These are phyloP conservation scores for Peromyscus leucopus DNA, from an alignment of 2,113 vertebrate genomes.

Conservation along the genomic window DNA sequence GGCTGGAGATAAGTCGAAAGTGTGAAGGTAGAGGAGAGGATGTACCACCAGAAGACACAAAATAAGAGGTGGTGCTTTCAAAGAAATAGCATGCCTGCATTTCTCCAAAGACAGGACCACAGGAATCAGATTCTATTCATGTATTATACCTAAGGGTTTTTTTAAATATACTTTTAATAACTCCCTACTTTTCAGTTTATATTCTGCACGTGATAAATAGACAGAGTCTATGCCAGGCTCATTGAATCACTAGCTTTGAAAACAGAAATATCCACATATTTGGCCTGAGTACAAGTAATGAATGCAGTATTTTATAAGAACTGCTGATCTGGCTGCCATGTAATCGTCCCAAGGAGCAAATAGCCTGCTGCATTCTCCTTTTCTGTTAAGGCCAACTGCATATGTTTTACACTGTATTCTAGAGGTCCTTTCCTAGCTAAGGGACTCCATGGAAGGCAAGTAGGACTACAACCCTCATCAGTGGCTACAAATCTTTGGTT, in stretches of 20 bases:
- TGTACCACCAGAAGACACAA: slow-evolving; percentile 47
- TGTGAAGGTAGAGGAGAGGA: slow-evolving; percentile 31
- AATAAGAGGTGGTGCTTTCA: slow-evolving; percentile 50
- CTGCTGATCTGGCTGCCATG: neutral
- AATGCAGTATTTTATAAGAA: slow-evolving; percentile 1
- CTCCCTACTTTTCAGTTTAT: slow-evolving; percentile 56
- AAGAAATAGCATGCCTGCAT: slow-evolving; percentile 38
- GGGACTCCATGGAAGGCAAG: neutral
- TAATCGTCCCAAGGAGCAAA: slow-evolving; percentile 11
- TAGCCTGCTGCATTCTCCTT: neutral
- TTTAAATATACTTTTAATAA: slow-evolving; percentile 24
- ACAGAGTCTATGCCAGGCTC: neutral
- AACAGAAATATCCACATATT: slow-evolving; percentile 7
- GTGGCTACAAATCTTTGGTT: neutral
- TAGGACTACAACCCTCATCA: neutral
- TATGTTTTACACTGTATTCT: neutral
- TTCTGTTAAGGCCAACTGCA: neutral
- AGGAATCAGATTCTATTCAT: slow-evolving; percentile 22
- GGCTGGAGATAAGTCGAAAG: slow-evolving; percentile 19
- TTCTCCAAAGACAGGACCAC: slow-evolving; percentile 35
- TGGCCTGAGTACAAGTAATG: neutral
- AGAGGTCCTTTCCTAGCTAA: neutral
- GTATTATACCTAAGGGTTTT: neutral
- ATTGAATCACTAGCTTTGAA: slow-evolving; percentile 61
- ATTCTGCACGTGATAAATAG: slow-evolving; percentile 36